Base-by-base conservation (phyloP, 2,888 invertebrate genomes). In the Sycophila texana region DNA sequence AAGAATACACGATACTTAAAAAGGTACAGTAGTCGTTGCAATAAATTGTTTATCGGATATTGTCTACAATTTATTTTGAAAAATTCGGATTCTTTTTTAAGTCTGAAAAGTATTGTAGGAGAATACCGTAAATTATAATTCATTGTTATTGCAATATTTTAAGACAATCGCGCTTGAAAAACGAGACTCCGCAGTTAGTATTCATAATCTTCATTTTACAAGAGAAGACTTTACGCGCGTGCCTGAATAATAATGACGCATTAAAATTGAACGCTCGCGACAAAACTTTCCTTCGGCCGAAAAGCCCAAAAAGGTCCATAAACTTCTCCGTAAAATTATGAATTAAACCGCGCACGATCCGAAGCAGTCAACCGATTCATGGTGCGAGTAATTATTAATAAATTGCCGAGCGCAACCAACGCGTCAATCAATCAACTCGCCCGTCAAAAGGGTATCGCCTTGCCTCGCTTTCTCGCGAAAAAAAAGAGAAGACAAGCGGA, bases 371-470 rank as follows among this genome's bases (percentile, higher is more conserved):
- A 7, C 26, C 72, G 51, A 16, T n/a, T 10, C 58, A 16, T 22
- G 39, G 7, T 13, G 30, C 10, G 14, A 51, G 39, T 53, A 53
- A 72, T 60, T 72, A 73, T 77, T 61, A 73, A 73, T 67, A 73
- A 73, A 67, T 53, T 73, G 61, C 67, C 67, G 61, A 55, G 53
- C 18, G 72, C 67, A 55, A 67, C 39, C 55, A 22, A n/a, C 51
- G 51, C 30, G 58, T 49, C 51, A 55, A 74, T 78, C 47, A 68
- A 73, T 74, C 67, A 78, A 13, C 0, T 30, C 26, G 72, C 60
- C 39, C 72, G 67, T 55, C 55, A 30, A 10, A 39, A 39, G 10
- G 39, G 39, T 39, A 39, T 39, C 7, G 39, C 10, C 39, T 7
- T 39, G 10, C 10, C 39, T 10, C 10, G 10, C 39, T 39, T 39